Conservation (phyloP, 2,888 invertebrate species). For the Myopa testacea region DNA sequence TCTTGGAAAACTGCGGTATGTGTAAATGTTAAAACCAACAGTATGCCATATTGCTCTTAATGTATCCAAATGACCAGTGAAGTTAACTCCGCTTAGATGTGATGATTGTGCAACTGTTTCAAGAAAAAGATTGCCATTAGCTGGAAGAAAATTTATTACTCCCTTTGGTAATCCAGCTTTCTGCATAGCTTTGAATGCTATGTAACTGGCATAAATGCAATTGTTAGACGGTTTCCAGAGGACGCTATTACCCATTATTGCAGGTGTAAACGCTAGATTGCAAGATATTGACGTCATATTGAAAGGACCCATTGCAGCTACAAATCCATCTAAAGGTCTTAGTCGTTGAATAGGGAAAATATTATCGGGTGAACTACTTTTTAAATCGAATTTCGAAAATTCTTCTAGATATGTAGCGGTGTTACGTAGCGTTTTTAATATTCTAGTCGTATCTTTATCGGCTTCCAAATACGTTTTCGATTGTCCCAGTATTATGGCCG, state of each 20-base stretch:
- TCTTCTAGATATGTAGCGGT: constrained; percentile 78
- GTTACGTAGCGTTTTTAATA: constrained; percentile 90
- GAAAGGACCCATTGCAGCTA: constrained; percentile 95
- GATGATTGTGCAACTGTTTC: constrained; percentile 84
- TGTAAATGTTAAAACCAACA: constrained; percentile 84
- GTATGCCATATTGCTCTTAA: constrained; percentile 90
- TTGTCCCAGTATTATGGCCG: constrained; percentile 95
- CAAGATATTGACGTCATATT: constrained; percentile 98
- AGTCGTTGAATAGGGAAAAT: constrained; percentile 84
- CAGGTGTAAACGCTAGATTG: constrained; percentile 87
- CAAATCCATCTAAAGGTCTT: constrained; percentile 93
- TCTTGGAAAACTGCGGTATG: constrained; percentile 87
- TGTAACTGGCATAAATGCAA: constrained; percentile 91
- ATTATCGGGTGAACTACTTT: constrained; percentile 78
- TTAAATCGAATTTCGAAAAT: constrained; percentile 70
- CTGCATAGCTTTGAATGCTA: constrained; percentile 85
- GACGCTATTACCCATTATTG: constrained; percentile 89
- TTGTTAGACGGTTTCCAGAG: constrained; percentile 98
- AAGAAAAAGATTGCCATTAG: constrained; percentile 93
- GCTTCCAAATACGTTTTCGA: constrained; percentile 92
- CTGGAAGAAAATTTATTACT: constrained; percentile 95
- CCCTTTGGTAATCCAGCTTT: constrained; percentile 95
- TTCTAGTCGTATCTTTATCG: constrained; percentile 94
- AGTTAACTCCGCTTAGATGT: constrained; percentile 90
- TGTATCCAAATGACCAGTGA: constrained; percentile 94